phyloP scores from a whole-genome alignment of 2,797 vertebrate species.

The Lithobates sylvaticus region DNA sequence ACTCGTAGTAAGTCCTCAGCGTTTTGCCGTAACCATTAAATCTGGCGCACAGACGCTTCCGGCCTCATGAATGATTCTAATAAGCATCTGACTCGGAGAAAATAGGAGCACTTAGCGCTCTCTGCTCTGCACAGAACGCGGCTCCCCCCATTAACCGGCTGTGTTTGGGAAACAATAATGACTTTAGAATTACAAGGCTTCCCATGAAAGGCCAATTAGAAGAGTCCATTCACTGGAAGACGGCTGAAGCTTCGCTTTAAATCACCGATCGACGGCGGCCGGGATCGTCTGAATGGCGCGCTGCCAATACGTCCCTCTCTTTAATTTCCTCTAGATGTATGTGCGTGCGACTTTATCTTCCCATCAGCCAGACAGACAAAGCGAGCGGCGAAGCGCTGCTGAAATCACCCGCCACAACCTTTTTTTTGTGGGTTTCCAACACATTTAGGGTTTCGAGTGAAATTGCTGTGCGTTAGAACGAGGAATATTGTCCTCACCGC shows the following conservation, averaged over 20 bases:
- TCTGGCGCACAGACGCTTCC: not conserved
- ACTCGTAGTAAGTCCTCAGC: not conserved
- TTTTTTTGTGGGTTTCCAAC: too few species aligned
- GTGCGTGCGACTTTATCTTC: not conserved
- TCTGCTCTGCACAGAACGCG: conserved; percentile 11
- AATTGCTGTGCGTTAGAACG: not conserved
- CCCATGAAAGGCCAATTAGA: conserved; percentile 22
- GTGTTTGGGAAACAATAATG: conserved; percentile 40
- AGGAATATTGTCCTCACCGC: too few species aligned
- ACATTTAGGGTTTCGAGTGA: not conserved
- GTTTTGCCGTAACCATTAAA: not conserved
- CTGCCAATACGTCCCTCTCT: not conserved
- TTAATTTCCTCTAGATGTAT: not conserved
- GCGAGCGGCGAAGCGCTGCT: not conserved
- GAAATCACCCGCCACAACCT: not conserved
- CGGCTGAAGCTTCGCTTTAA: not conserved
- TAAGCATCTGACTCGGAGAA: conserved; percentile 24
- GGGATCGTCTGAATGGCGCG: not conserved
- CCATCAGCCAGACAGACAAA: not conserved
- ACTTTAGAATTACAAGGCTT: conserved; percentile 38
- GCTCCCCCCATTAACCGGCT: conserved; percentile 24
- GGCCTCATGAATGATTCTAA: conserved; percentile 24
- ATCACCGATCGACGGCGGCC: not conserved
- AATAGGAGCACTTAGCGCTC: not conserved
- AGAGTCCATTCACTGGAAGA: not conserved